Percentiles rank a stretch among this genome's conserved stretches.
phyloP scores from a whole-genome alignment of 2,888 invertebrate genomes.

The Himalopsyche japonica region DNA sequence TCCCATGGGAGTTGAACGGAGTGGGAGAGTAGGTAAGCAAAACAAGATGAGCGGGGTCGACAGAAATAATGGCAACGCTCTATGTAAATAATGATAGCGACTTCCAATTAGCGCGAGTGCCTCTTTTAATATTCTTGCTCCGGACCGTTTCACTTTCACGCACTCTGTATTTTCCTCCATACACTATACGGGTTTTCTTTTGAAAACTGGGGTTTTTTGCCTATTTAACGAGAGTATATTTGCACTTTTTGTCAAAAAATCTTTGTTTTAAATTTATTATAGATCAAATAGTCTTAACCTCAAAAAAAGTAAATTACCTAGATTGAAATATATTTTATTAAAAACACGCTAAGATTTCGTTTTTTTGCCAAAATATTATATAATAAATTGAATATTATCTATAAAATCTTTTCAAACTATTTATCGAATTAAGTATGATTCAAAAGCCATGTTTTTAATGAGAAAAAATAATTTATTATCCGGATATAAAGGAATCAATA shows the following conservation, averaged over 20 bases:
- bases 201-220: neutral
- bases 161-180: neutral
- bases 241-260: neutral
- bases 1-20: neutral
- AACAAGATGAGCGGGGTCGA: neutral
- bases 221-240: neutral
- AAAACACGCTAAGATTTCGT: no score
- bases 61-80: slow-evolving; percentile 36
- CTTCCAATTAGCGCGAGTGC: slow-evolving; percentile 39
- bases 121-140: slow-evolving; percentile 29
- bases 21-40: neutral
- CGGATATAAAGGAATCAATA: no score
- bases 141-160: neutral
- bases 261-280: no score
- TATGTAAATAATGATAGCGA: slow-evolving; percentile 37
- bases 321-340: no score
- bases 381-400: no score
- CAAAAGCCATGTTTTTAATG: no score
- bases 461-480: no score
- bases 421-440: no score
- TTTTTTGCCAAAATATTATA: no score
- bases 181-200: neutral
- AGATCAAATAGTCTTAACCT: no score
- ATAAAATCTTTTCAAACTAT: no score
- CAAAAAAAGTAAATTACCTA: no score